Evolutionary conservation across 1,140 invertebrate genomes (phyloP), one percentile per base, ranked within the genome.

Genomic region (Daktulosphaira vitifoliae): DNA sequence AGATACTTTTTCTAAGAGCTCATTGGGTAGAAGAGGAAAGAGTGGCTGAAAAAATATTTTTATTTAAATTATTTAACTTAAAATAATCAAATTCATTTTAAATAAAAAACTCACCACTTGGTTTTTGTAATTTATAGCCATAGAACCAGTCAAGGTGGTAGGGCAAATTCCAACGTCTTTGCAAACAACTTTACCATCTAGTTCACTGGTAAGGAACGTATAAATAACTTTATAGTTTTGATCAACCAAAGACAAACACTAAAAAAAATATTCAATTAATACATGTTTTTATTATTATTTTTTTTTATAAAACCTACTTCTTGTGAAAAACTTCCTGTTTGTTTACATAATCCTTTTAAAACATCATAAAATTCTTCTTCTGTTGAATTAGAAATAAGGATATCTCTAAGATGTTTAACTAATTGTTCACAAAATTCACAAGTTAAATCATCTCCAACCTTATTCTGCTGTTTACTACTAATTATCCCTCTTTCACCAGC

Each of bases 341-440:
- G 86, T 68, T 86, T 87, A 74, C 90, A 93, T 20, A 93, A 72
- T 65, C 88, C 88, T 70, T 83, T 74, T 13, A 92, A 73, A 2
- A 92, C 82, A 71, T 81, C 75, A 72, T 86, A 80, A 73, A 94
- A 94, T 78, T 92, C 88, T 1, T 75, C 67, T 74, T 89, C 84
- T 0, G 90, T 91, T 1, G 90, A 91, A 71, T 93, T 92, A n/a
- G 89, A 83, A 26, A 89, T 79, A 0, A 93, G 73, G 20, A 90
- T 78, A 74, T 92, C 86, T 66, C 81, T 82, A 65, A 92, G 75
- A 77, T 93, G 89, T 37, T 76, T 75, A 0, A 92, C 85, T 22
- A 92, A 72, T 74, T 90, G 85, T 71, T 89, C 82, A 72, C 90
- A 93, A 48, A 93, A 80, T 68, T 92, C 85, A 73, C 90, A 94